Evolutionary conservation across 2,797 vertebrate species (phyloP).

Genomic region (Acanthopagrus latus): DNA sequence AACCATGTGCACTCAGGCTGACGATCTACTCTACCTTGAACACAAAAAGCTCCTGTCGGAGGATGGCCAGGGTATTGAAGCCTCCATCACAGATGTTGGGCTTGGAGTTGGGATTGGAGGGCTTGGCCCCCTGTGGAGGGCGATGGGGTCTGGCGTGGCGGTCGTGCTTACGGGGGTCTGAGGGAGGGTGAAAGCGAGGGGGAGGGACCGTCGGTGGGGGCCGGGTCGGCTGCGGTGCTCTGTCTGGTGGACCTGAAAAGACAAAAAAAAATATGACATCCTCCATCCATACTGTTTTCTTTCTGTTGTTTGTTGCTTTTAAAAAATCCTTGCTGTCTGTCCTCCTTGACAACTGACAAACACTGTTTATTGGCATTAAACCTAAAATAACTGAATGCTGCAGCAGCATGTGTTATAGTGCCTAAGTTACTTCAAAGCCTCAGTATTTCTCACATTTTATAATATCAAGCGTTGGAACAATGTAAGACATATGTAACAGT

Average conservation of each 20-base stretch:
- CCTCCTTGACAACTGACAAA: slow-evolving; percentile 67
- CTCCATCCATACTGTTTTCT: background rate
- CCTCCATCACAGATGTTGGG: slow-evolving; percentile 99
- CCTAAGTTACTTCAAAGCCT: slow-evolving; percentile 23
- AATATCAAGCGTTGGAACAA: slow-evolving; percentile 18
- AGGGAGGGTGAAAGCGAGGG: slow-evolving; percentile 92
- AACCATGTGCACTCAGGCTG: background rate
- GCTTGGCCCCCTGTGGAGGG: slow-evolving; percentile 92
- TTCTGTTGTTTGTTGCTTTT: slow-evolving; percentile 30
- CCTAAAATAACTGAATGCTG: slow-evolving; percentile 32
- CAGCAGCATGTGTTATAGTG: slow-evolving; percentile 34
- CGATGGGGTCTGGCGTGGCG: slow-evolving; percentile 93
- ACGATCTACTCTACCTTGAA: slow-evolving; percentile 91
- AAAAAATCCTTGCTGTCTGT: slow-evolving; percentile 48
- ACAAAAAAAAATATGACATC: slow-evolving; percentile 3
- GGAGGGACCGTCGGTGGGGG: slow-evolving; percentile 94
- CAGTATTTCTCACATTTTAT: slow-evolving; percentile 20
- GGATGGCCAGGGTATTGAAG: slow-evolving; percentile 98
- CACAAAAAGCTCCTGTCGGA: slow-evolving; percentile 97
- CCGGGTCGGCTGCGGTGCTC: slow-evolving; percentile 94
- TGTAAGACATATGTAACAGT: background rate
- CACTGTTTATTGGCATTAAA: slow-evolving; percentile 56
- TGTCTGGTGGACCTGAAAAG: slow-evolving; percentile 94
- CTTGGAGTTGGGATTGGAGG: slow-evolving; percentile 94
- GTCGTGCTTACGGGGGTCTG: slow-evolving; percentile 94